Percentiles rank a stretch among this genome's conserved stretches.
These are phyloP conservation scores for Danio tinwini DNA, from an alignment of 2,797 vertebrate genomes.

Conservation along the genomic window DNA sequence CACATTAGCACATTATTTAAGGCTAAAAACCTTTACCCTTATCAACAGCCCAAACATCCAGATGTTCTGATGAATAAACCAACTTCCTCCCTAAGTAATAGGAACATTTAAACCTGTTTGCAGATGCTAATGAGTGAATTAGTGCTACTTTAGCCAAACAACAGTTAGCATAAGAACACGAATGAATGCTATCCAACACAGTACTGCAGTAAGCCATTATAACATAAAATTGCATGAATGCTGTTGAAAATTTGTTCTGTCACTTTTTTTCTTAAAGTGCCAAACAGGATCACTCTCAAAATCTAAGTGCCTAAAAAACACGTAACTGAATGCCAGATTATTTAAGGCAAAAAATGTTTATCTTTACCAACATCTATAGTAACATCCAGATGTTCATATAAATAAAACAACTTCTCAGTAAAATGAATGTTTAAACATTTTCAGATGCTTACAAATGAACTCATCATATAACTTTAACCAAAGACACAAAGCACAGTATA, in stretches of 20 bases:
- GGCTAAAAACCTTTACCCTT: constrained; percentile 41
- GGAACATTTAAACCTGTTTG: constrained; percentile 22
- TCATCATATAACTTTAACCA: too few relatives aligned
- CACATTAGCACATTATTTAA: constrained; percentile 64
- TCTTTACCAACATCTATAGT: not conserved
- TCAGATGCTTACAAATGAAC: not conserved
- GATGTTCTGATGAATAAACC: constrained; percentile 48
- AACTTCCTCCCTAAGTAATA: constrained; percentile 3
- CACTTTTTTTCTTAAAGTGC: not conserved
- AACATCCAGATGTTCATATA: not conserved
- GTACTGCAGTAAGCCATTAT: not conserved
- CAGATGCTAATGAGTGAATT: constrained; percentile 39
- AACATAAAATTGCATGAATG: not conserved
- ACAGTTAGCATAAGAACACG: not conserved
- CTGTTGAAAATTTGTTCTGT: not conserved
- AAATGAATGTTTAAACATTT: not conserved
- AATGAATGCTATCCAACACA: not conserved
- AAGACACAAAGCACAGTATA: too few relatives aligned
- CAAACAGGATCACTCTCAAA: not conserved
- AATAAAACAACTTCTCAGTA: not conserved
- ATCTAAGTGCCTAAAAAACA: not conserved
- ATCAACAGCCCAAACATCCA: constrained; percentile 50
- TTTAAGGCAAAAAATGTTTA: not conserved
- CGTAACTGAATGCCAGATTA: not conserved
- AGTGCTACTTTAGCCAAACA: constrained; percentile 9